Percentiles rank a stretch among this genome's conserved stretches.
These are phyloP conservation scores for Druceiella hillmani DNA, from an alignment of 2,888 invertebrate genomes.

Conservation along the genomic window DNA sequence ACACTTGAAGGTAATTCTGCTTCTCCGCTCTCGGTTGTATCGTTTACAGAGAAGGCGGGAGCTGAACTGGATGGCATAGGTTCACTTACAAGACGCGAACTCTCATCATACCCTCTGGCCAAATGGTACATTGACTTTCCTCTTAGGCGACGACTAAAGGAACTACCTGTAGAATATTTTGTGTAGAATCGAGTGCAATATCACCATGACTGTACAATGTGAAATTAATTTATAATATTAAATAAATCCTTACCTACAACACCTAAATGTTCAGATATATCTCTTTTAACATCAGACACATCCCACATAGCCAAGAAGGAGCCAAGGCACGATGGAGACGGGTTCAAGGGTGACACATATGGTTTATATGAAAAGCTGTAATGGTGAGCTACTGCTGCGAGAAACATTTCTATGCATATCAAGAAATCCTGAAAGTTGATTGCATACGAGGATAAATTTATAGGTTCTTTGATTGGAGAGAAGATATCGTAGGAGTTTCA, in stretches of 20 bases:
- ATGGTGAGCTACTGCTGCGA: slow-evolving; percentile 93
- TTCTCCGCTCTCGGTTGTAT: too few relatives aligned
- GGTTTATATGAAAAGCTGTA: slow-evolving; percentile 94
- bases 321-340: slow-evolving; percentile 60
- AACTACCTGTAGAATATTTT: slow-evolving; percentile 50
- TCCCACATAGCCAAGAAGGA: slow-evolving; percentile 94
- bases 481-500: too few relatives aligned
- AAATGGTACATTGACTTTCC: slow-evolving; percentile 73
- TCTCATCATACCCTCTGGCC: slow-evolving; percentile 63
- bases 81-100: slow-evolving; percentile 39
- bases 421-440: slow-evolving; percentile 94
- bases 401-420: slow-evolving; percentile 97
- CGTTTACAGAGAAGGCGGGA: slow-evolving; percentile 34
- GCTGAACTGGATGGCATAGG: slow-evolving; percentile 36
- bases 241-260: slow-evolving; percentile 64
- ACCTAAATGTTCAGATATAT: slow-evolving; percentile 88
- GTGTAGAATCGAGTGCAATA: slow-evolving; percentile 5
- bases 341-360: slow-evolving; percentile 54
- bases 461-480: too few relatives aligned
- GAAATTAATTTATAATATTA: neutral
- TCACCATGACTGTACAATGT: neutral
- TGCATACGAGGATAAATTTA: too few relatives aligned
- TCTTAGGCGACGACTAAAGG: slow-evolving; percentile 69
- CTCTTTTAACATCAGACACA: slow-evolving; percentile 90
- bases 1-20: slow-evolving; percentile 30